Conservation (phyloP, 2,888 invertebrate genomes). For the Heteropelma amictum region DNA sequence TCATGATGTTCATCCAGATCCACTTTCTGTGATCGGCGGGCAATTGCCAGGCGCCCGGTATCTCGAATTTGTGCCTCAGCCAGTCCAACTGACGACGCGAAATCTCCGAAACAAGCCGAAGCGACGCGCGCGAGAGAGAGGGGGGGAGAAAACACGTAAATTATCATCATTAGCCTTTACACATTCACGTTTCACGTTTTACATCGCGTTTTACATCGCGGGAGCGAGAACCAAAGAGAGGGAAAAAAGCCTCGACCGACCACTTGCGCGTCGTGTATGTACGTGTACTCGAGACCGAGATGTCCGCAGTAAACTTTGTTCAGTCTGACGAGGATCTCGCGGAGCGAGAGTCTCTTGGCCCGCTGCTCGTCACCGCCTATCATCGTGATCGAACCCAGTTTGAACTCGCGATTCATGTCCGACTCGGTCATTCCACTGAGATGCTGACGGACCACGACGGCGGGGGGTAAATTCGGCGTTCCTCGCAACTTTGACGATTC, state of each 20-base stretch:
- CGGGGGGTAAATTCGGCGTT: constrained; percentile 65
- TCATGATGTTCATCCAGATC: constrained; percentile 70
- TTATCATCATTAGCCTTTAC: too few relatives aligned
- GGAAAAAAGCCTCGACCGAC: too few relatives aligned
- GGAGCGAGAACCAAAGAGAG: too few relatives aligned
- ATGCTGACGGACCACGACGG: constrained; percentile 67
- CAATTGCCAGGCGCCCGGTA: constrained; percentile 67
- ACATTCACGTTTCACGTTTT: too few relatives aligned
- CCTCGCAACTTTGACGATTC: constrained; percentile 66
- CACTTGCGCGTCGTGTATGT: constrained; percentile 65
- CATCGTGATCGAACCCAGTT: constrained; percentile 62
- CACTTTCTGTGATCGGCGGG: constrained; percentile 66
- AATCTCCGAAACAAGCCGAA: background rate
- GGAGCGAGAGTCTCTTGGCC: constrained; percentile 63
- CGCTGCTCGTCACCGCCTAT: constrained; percentile 69
- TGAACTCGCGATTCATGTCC: constrained; percentile 68
- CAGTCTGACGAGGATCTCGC: constrained; percentile 69
- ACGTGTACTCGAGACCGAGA: constrained; percentile 71
- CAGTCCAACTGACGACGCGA: constrained; percentile 67
- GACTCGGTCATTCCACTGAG: constrained; percentile 66
- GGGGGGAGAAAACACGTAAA: too few relatives aligned
- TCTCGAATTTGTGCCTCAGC: constrained; percentile 70
- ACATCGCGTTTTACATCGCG: too few relatives aligned
- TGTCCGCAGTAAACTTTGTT: constrained; percentile 73
- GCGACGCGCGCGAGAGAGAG: too few relatives aligned